Base-by-base conservation (phyloP, 2,888 invertebrate genomes). In the Parelbella ahira region DNA sequence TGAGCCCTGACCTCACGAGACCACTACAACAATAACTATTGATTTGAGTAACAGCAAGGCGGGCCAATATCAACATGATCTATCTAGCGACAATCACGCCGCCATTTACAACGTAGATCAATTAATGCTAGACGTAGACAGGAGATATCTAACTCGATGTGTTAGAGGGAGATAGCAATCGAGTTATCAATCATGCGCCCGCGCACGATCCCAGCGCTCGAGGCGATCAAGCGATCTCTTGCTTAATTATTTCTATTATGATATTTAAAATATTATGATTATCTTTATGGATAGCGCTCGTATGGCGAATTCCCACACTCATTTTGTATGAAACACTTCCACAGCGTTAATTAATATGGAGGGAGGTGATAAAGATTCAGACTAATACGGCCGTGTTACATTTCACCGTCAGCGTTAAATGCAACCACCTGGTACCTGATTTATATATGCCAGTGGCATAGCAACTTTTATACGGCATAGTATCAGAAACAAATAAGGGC, bases 201-300 rank as follows among this genome's bases (percentile, higher is more conserved):
- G 80, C 78, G 75, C 82, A 76, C 75, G 76, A 79, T 77, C 65
- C 67, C 58, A 63, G 61, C 62, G 84, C 86, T 69, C 48, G 68
- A 60, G 76, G 86, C 82, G 68, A 80, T 80, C 73, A 68, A 66
- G 59, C 71, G 71, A 80, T 83, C 75, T 72, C 68, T 56, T 53
- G 70, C 73, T 78, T 86, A 82, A 86, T 87, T 84, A 84, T 86
- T 86, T 86, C 79, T 86, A 87, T 86, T 87, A 86, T 86, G 76
- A 82, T 86, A 82, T 82, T 80, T 77, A 75, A 79, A 80, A 70
- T 74, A 74, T 81, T 74, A 79, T 79, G 70, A 80, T 79, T 71
- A 76, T 71, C 65, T 67, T 51, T 46, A 56, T 45, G 63, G 60
- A 63, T 72, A 59, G 63, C 54, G 54, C 48, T 63, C 53, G 7